These are phyloP conservation scores for Tolmerus cingulatus DNA, from an alignment of 2,888 invertebrate genomes.

Conservation along the genomic window DNA sequence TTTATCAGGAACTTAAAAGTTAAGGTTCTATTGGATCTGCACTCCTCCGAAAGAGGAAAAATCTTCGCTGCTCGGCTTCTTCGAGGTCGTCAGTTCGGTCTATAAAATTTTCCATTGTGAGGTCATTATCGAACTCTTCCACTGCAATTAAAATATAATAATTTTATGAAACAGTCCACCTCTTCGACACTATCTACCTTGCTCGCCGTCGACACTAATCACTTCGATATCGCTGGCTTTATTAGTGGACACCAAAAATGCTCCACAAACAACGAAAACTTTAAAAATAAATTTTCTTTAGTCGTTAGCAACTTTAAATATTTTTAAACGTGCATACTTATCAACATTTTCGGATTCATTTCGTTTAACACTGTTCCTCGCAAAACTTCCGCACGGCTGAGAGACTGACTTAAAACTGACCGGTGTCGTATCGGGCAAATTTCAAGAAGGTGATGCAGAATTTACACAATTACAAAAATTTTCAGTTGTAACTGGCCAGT, in stretches of 20 bases:
- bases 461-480: constrained; percentile 10
- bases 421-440: neutral
- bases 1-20: neutral
- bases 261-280: neutral
- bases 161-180: neutral
- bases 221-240: constrained; percentile 1
- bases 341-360: neutral
- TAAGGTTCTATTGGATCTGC: neutral
- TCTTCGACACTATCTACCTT: neutral
- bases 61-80: constrained; percentile 13
- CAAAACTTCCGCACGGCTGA: neutral
- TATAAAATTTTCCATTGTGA: constrained; percentile 21
- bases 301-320: neutral
- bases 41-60: neutral
- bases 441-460: constrained; percentile 9
- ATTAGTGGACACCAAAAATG: neutral
- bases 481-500: constrained; percentile 3
- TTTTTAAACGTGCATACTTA: neutral
- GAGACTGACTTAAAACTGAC: neutral
- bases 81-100: constrained; percentile 7
- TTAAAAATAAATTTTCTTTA: neutral
- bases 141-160: neutral
- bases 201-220: neutral
- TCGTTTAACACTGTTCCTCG: neutral
- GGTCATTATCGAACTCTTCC: neutral